Evolutionary conservation across 1,140 invertebrate genomes (phyloP).

Genomic region (Brachionus rotundiformis): DNA sequence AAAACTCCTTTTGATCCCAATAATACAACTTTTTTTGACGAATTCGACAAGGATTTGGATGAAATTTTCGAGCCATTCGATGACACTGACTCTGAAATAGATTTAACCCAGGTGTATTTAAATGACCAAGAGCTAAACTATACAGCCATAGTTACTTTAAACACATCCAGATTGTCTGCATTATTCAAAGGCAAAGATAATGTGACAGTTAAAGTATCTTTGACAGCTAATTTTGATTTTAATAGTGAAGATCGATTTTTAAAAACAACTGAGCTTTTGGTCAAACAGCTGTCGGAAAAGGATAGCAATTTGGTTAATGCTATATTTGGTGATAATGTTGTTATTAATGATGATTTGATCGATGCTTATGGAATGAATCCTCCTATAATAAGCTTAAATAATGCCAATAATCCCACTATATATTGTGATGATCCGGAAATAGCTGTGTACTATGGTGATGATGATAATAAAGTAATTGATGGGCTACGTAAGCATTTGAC

Average conservation of each 20-base stretch:
- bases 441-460: neutral
- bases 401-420: neutral
- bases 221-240: neutral
- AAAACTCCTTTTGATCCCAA: neutral
- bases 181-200: neutral
- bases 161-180: neutral
- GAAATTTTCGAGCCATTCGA: neutral
- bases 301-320: neutral
- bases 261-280: neutral
- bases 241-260: neutral
- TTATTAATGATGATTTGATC: slow-evolving; percentile 4
- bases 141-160: neutral
- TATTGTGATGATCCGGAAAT: slow-evolving; percentile 42
- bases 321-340: neutral
- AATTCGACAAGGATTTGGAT: neutral
- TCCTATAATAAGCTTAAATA: neutral
- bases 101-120: neutral
- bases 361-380: slow-evolving; percentile 39
- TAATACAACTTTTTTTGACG: neutral
- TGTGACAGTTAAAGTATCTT: neutral
- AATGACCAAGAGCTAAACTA: neutral
- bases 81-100: neutral
- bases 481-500: neutral
- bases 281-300: neutral
- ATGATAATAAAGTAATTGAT: slow-evolving; percentile 1